A percentile compares a stretch with the other conserved stretches of the same genome.
Evolutionary conservation across 2,113 vertebrate genomes (phyloP).

Genomic region (Cyprinodon variegatus): DNA sequence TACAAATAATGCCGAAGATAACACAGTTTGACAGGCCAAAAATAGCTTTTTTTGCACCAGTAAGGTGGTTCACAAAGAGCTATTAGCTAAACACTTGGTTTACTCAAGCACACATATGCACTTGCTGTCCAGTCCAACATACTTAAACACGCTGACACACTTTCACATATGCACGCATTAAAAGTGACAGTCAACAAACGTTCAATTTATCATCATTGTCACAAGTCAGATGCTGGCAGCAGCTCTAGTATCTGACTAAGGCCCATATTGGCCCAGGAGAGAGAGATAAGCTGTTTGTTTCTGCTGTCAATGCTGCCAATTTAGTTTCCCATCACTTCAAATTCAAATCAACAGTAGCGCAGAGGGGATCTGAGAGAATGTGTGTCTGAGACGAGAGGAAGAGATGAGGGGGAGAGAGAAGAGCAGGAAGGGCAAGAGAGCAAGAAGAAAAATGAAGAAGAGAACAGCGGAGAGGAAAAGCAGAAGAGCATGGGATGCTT

Average conservation of each 20-base stretch:
- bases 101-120: conserved; percentile 9
- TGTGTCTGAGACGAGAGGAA: conserved; percentile 61
- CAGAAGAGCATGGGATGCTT: conserved; percentile 55
- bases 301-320: conserved; percentile 78
- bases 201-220: conserved; percentile 77
- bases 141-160: conserved; percentile 13
- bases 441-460: conserved; percentile 36
- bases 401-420: conserved; percentile 57
- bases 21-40: not conserved
- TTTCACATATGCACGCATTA: conserved; percentile 27
- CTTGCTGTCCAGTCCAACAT: conserved; percentile 9
- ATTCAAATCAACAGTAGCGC: conserved; percentile 78
- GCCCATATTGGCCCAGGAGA: conserved; percentile 75
- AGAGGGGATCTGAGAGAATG: conserved; percentile 71
- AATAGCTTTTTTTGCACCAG: not conserved
- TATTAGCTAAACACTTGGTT: not conserved
- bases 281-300: conserved; percentile 79
- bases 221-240: conserved; percentile 73
- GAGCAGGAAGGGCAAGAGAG: conserved; percentile 48
- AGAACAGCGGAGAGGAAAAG: conserved; percentile 47
- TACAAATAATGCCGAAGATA: conserved; percentile 2
- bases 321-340: conserved; percentile 78
- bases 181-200: conserved; percentile 70
- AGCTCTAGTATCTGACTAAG: conserved; percentile 71
- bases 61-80: not conserved